These are phyloP conservation scores for Nothoprocta perdicaria DNA, from an alignment of 2,113 vertebrate species.

Conservation along the genomic window DNA sequence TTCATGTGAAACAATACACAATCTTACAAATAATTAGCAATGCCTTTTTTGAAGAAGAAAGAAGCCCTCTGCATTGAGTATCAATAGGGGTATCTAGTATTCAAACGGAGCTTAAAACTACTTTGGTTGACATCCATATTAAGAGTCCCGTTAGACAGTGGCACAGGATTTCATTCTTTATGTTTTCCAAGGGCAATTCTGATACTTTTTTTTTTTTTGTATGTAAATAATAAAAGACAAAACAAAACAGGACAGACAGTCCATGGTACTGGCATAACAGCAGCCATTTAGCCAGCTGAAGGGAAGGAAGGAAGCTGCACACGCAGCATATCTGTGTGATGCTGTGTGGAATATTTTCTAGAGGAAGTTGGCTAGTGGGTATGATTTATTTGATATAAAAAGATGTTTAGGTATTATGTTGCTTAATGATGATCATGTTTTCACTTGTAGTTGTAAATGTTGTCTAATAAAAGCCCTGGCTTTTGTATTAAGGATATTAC, in stretches of 20 bases:
- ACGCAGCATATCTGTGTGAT: background rate
- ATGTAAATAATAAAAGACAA: background rate
- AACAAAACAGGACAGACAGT: background rate
- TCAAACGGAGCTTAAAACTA: background rate
- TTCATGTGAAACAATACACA: background rate
- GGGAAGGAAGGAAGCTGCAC: background rate
- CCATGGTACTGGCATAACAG: background rate
- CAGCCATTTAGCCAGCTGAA: background rate
- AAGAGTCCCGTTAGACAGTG: background rate
- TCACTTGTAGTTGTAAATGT: background rate
- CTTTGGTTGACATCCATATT: background rate
- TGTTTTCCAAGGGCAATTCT: background rate
- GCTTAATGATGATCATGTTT: constrained; percentile 43
- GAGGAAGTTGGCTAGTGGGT: background rate
- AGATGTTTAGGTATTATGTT: constrained; percentile 33
- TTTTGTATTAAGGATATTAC: constrained; percentile 34
- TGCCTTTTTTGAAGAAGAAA: background rate
- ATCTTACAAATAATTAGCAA: background rate
- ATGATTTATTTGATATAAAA: constrained; percentile 9
- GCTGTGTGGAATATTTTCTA: background rate
- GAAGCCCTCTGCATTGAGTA: background rate
- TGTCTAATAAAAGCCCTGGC: constrained; percentile 30
- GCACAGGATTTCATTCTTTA: background rate
- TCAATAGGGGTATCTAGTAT: background rate
- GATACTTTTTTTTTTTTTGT: background rate